Evolutionary conservation across 2,113 vertebrate genomes (phyloP).

Genomic region (Atrichornis clamosus): DNA sequence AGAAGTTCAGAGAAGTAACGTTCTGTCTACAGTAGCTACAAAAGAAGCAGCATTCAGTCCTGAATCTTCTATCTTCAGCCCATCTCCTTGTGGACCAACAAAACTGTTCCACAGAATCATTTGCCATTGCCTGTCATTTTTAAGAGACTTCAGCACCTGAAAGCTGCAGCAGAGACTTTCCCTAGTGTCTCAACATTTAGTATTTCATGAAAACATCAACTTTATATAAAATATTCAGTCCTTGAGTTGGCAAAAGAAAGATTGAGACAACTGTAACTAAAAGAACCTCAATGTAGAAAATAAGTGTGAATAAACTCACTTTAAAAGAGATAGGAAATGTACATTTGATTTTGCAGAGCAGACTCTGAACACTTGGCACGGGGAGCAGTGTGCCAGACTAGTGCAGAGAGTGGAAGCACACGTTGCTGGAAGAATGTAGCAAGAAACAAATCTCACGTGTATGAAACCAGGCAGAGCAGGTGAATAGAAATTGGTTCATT

Average conservation of each 20-base stretch:
- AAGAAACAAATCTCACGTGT: background rate
- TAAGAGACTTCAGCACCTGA: background rate
- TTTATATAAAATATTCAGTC: background rate
- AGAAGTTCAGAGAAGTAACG: background rate
- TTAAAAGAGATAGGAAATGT: background rate
- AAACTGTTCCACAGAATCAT: background rate
- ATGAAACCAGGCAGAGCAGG: background rate
- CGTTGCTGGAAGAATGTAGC: background rate
- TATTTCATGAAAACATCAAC: background rate
- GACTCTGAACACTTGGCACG: background rate
- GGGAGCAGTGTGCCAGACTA: background rate
- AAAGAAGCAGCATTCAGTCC: background rate
- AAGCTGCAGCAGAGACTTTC: background rate
- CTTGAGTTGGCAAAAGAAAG: background rate
- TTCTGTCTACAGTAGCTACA: background rate
- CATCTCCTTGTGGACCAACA: background rate
- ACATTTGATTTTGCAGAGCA: background rate
- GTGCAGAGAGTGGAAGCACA: background rate
- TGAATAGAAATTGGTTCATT: slow-evolving; percentile 1
- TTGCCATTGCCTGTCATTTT: background rate
- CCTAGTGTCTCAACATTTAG: background rate
- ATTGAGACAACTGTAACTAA: background rate
- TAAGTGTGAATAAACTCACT: background rate
- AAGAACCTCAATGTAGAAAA: background rate
- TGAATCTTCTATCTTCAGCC: background rate